Percentiles rank a stretch among this genome's conserved stretches.
These are phyloP conservation scores for Toxotes lorentzi DNA, from an alignment of 2,797 vertebrate genomes.

Conservation along the genomic window DNA sequence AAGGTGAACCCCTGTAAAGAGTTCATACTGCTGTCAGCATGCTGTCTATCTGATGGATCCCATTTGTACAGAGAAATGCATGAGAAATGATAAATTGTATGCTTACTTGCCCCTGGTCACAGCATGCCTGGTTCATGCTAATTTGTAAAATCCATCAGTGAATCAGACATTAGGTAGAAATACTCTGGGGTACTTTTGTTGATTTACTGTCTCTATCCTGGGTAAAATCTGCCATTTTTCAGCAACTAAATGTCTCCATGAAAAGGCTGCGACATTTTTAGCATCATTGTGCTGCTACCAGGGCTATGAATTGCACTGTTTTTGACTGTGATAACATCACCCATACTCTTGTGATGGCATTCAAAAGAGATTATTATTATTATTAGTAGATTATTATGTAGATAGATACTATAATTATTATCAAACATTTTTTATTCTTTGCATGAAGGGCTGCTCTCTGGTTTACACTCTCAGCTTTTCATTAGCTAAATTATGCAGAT, in stretches of 20 bases:
- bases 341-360: neutral
- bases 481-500: neutral
- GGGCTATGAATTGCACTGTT: constrained; percentile 13
- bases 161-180: constrained; percentile 47
- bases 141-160: constrained; percentile 64
- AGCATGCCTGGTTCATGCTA: constrained; percentile 49
- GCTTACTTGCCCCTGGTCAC: constrained; percentile 46
- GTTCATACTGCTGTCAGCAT: constrained; percentile 4
- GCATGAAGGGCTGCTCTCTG: neutral
- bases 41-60: constrained; percentile 31
- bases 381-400: constrained; percentile 38
- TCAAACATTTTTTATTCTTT: constrained; percentile 10
- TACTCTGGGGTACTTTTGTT: constrained; percentile 53
- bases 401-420: constrained; percentile 16
- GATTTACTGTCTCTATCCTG: constrained; percentile 47
- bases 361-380: constrained; percentile 31
- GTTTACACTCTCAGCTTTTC: neutral
- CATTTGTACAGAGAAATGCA: constrained; percentile 38
- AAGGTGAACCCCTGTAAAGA: constrained; percentile 4
- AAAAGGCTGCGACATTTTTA: constrained; percentile 28
- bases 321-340: constrained; percentile 7
- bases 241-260: constrained; percentile 45
- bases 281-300: constrained; percentile 14
- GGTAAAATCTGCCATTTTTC: constrained; percentile 37
- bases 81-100: constrained; percentile 48